Evolutionary conservation across 2,797 vertebrate species (phyloP), one percentile per base, ranked within the genome.

Genomic region (Chromis chromis): DNA sequence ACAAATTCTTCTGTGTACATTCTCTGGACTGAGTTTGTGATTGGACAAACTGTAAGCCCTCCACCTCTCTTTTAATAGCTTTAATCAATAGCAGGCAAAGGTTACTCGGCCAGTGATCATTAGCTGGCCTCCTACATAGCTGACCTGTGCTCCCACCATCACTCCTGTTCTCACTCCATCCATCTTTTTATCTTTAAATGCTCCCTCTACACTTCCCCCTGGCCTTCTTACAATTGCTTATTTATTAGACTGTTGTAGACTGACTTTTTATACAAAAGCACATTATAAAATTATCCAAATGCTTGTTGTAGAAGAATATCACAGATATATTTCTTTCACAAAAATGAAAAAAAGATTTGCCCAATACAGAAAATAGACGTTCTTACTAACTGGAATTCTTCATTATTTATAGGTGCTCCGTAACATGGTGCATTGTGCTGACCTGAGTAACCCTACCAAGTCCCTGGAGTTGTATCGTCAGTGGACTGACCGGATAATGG

Each of bases 401-500:
- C 21, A 0, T 70, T 21, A 22, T 74, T 53, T 46, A 16, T 31
- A 99, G 98, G 98, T 99, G 84, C 95, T 99, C 86, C 95, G 97
- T 69, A 99, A 99, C 72, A 99, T 99, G 98, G 98, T 99, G 69
- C 98, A 99, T 81, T 99, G 98, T 70, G 98, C 98, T 0, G 98
- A 99, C 87, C 92, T 99, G 84, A 99, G 98, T 60, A 99, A 99
- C 77, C 98, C 98, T 89, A 99, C 98, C 2, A 99, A 99, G 90
- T 97, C 97, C 3, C 90, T 99, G 93, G 97, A 99, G 92, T 87
- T 99, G 58, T 99, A 99, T 85, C 95, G 97, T 6, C 98, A 99
- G 85, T 99, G 98, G 98, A 99, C 98, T 0, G 98, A 99, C 84
- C 94, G 98, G 73, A 99, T 99, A 91, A 99, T 99, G 98, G 97